Conservation (phyloP, 2,113 vertebrate genomes). For the Morone chrysops region DNA sequence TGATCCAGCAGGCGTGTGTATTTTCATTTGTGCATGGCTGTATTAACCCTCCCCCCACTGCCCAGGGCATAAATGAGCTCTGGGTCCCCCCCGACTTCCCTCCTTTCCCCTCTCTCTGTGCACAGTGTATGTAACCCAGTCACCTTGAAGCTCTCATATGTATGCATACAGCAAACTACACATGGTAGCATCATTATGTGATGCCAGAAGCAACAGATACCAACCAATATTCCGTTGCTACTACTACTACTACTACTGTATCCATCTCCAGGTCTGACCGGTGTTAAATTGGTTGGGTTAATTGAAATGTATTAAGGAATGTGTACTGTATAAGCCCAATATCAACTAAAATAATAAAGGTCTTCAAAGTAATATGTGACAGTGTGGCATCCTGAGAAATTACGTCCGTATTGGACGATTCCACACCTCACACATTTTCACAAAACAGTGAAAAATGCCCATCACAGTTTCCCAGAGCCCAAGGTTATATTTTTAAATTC, state of each 20-base stretch:
- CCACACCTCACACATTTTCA: neutral
- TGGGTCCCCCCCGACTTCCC: neutral
- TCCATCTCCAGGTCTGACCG: neutral
- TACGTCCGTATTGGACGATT: neutral
- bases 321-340: neutral
- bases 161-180: neutral
- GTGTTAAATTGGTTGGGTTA: neutral
- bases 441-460: neutral
- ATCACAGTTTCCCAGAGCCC: neutral
- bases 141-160: conserved; percentile 12
- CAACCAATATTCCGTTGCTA: neutral
- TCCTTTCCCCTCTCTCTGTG: neutral
- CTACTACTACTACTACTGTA: no score
- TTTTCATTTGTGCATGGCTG: conserved; percentile 2
- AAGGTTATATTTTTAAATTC: neutral
- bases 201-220: neutral
- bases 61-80: neutral
- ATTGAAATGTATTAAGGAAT: neutral
- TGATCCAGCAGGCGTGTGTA: neutral
- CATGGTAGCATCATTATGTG: neutral
- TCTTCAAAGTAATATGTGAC: no score
- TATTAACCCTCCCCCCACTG: neutral
- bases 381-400: neutral
- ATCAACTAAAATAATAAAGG: neutral
- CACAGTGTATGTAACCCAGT: neutral